These are phyloP conservation scores for Julus scandinavius DNA, from an alignment of 2,888 invertebrate species.

Conservation along the genomic window DNA sequence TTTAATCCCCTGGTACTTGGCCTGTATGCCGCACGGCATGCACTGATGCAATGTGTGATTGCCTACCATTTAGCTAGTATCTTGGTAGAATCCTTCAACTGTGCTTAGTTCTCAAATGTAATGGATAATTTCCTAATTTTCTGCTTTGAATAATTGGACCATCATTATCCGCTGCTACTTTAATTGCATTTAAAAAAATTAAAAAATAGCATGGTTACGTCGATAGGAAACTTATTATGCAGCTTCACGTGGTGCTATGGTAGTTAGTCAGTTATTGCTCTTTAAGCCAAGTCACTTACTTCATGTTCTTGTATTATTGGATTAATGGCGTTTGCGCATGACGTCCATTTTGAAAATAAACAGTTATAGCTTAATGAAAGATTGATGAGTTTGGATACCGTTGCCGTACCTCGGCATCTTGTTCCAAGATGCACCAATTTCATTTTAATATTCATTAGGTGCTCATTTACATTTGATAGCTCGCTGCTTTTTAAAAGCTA, in stretches of 20 bases:
- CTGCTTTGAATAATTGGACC: neutral
- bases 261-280: neutral
- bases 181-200: neutral
- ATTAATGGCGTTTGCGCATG: conserved; percentile 5
- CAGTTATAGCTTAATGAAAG: conserved; percentile 13
- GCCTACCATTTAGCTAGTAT: neutral
- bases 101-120: neutral
- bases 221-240: neutral
- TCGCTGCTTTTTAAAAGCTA: conserved; percentile 27
- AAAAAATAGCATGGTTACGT: neutral
- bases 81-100: neutral
- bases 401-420: neutral
- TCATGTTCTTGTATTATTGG: conserved; percentile 20
- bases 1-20: neutral
- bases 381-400: neutral
- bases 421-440: neutral
- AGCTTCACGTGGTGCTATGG: neutral
- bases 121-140: neutral
- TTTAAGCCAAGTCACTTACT: conserved; percentile 21
- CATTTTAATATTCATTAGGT: neutral
- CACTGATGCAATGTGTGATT: neutral
- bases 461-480: conserved; percentile 25
- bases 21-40: neutral
- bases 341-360: conserved; percentile 18
- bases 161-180: neutral